phyloP scores from a whole-genome alignment of 1,140 invertebrate species.

The Drosophila athabasca region DNA sequence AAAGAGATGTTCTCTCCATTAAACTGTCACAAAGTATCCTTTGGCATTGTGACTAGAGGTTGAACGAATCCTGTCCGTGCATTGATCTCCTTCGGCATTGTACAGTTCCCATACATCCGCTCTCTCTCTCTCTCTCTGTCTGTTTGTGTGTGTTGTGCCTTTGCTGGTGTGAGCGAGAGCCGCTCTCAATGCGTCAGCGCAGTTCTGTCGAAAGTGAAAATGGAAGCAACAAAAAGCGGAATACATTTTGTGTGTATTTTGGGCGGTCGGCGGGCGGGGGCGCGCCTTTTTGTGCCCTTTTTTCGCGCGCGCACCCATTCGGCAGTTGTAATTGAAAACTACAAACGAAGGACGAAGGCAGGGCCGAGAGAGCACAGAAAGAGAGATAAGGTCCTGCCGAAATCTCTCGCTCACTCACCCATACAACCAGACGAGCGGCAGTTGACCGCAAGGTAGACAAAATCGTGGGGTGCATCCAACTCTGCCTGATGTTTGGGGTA shows the following conservation, averaged over 20 bases:
- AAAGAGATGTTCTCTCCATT: too few species aligned
- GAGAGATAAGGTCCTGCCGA: slow-evolving; percentile 26
- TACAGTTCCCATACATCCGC: slow-evolving; percentile 14
- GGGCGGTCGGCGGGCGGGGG: slow-evolving; percentile 59
- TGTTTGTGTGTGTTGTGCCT: neutral
- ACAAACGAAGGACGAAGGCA: slow-evolving; percentile 51
- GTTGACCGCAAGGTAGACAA: slow-evolving; percentile 16
- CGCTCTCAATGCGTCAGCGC: slow-evolving; percentile 31
- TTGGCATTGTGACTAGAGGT: neutral
- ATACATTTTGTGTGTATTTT: slow-evolving; percentile 69
- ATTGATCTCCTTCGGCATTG: slow-evolving; percentile 1
- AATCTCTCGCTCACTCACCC: slow-evolving; percentile 26
- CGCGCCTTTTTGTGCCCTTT: slow-evolving; percentile 66
- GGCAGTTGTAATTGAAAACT: slow-evolving; percentile 72
- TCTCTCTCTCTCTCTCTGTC: slow-evolving; percentile 8
- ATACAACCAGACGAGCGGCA: slow-evolving; percentile 19
- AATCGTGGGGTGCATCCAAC: too few species aligned
- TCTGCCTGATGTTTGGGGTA: too few species aligned
- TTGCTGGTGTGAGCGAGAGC: slow-evolving; percentile 13
- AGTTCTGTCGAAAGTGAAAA: slow-evolving; percentile 35
- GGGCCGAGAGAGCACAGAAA: slow-evolving; percentile 13
- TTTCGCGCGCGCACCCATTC: slow-evolving; percentile 58
- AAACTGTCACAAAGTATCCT: neutral
- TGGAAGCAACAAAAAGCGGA: slow-evolving; percentile 47
- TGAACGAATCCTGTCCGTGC: neutral